phyloP scores from a whole-genome alignment of 2,113 vertebrate species.

The Burhinus bistriatus region DNA sequence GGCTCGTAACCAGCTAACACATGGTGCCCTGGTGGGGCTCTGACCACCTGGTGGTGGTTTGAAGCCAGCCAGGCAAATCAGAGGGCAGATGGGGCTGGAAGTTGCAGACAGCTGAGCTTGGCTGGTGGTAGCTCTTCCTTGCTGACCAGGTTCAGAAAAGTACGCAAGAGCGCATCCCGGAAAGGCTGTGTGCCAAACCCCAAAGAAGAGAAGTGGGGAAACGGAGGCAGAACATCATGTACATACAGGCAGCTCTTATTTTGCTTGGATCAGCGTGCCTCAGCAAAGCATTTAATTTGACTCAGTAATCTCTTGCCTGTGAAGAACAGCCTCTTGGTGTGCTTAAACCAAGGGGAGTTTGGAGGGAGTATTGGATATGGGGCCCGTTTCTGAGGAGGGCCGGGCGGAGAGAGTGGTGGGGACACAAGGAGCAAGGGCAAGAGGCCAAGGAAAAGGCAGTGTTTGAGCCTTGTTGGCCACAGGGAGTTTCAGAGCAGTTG shows the following conservation, averaged over 20 bases:
- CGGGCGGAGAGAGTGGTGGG: not conserved
- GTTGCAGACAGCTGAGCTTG: not conserved
- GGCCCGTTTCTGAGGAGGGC: not conserved
- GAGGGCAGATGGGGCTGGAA: not conserved
- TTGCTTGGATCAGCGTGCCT: not conserved
- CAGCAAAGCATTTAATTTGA: not conserved
- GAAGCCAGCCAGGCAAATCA: not conserved
- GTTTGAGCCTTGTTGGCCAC: not conserved
- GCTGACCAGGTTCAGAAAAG: not conserved
- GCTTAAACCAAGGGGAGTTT: not conserved
- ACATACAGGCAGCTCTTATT: not conserved
- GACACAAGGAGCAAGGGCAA: fast-evolving
- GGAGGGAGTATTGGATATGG: no score
- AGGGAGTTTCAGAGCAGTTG: not conserved
- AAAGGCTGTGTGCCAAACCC: no score
- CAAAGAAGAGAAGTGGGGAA: not conserved
- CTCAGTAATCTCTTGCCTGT: not conserved
- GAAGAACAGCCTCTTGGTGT: fast-evolving
- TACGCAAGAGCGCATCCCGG: fast-evolving
- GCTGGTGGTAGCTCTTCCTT: not conserved
- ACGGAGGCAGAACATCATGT: not conserved
- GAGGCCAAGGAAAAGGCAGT: not conserved
- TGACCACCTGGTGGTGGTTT: not conserved
- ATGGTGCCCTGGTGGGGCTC: fast-evolving
- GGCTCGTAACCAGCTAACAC: not conserved